These are phyloP conservation scores for Hylaea fasciaria DNA, from an alignment of 2,888 invertebrate genomes.

Conservation along the genomic window DNA sequence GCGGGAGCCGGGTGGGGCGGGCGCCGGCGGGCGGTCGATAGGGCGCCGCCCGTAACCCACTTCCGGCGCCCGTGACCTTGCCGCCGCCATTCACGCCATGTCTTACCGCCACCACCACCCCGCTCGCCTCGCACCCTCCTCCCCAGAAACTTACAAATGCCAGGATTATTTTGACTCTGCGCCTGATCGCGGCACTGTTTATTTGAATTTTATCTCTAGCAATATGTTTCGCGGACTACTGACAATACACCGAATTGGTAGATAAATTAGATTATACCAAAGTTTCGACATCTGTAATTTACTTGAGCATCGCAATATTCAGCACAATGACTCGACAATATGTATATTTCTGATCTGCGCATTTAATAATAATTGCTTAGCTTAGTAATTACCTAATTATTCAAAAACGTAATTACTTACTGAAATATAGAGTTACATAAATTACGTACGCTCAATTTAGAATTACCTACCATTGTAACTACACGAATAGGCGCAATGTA, in stretches of 20 bases:
- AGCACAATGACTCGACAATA: neutral
- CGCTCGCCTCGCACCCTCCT: conserved; percentile 36
- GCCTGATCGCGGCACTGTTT: conserved; percentile 53
- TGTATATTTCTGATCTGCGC: conserved; percentile 12
- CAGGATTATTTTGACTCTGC: conserved; percentile 62
- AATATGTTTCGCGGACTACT: neutral
- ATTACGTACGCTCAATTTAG: conserved; percentile 21
- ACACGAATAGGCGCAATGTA: conserved; percentile 13
- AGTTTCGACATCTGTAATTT: neutral
- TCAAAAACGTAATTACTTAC: conserved; percentile 5
- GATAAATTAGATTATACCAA: neutral
- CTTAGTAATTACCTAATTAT: neutral
- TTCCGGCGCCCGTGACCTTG: conserved; percentile 84
- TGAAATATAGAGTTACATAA: conserved; percentile 17
- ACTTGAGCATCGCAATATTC: neutral
- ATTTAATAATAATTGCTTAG: no score
- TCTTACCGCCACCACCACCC: conserved; percentile 61
- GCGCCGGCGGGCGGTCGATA: conserved; percentile 71
- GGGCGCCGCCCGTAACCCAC: conserved; percentile 83
- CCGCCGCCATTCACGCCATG: conserved; percentile 80
- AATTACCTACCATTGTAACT: conserved; percentile 26
- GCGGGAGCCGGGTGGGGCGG: conserved; percentile 30
- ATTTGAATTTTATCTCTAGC: conserved; percentile 17
- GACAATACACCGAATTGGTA: neutral
- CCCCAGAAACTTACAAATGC: conserved; percentile 61